Base-by-base conservation (phyloP, 2,888 invertebrate genomes). In the Coenonympha glycerion region DNA sequence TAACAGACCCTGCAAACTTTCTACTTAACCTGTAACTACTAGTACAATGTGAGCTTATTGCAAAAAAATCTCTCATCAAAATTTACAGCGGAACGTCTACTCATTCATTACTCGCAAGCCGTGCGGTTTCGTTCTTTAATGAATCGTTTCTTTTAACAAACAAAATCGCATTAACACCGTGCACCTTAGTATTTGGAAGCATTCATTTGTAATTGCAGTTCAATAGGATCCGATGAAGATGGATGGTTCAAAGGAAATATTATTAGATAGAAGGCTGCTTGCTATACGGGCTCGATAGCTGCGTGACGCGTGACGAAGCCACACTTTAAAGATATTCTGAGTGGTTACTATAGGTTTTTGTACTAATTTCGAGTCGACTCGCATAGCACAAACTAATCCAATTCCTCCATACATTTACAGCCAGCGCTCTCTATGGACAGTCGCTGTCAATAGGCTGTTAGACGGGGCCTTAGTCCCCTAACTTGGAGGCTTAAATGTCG, bases 61-160 rank as follows among this genome's bases (percentile, higher is more conserved):
- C 6, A 13, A 26, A 79, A 46, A 79, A 82, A 81, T 79, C 78
- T 75, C 78, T 79, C 79, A 73, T 73, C 76, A 73, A 81, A 82
- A 75, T 76, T 76, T 65, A 73, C 69, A 67, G 70, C 68, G 65
- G 65, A 69, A 64, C 65, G 69, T 67, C 72, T 65, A 73, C 69
- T 75, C 76, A 78, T 80, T 80, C 74, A 77, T 75, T 79, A 76
- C 66, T 63, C 56, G 63, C 65, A 65, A 75, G 64, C 69, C 60
- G 69, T 77, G 79, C 71, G 79, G 81, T 79, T 78, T 69, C 62
- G 67, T 75, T 77, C 73, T 79, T 79, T 76, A 77, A 79, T 77
- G 71, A 77, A 82, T 79, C 73, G 73, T 75, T 76, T 76, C 68
- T 68, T 65, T 62, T 58, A 58, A 59, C 55, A 65, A 63, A 61